Percentiles rank a stretch among this genome's conserved stretches.
Evolutionary conservation across 2,797 vertebrate species (phyloP).

Genomic region (Etheostoma perlongum): DNA sequence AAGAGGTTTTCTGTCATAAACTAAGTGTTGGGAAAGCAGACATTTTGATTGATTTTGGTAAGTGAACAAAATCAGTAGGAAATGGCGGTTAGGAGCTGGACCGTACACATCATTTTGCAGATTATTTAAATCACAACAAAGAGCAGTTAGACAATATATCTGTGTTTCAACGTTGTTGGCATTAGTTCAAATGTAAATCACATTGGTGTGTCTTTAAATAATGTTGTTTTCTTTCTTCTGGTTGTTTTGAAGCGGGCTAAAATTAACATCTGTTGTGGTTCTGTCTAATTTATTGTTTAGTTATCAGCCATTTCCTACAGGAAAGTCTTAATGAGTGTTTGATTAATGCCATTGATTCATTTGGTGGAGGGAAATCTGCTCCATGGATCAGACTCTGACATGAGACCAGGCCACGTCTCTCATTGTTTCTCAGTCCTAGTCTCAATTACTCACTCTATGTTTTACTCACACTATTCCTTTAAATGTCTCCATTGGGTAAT

Average conservation of each 20-base stretch:
- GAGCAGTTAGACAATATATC: not conserved
- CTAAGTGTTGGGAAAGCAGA: no score
- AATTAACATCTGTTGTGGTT: constrained; percentile 63
- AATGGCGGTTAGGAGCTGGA: no score
- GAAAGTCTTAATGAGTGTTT: constrained; percentile 80
- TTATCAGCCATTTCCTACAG: constrained; percentile 73
- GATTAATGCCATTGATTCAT: constrained; percentile 80
- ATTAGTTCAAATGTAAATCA: constrained; percentile 1
- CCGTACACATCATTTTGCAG: no score
- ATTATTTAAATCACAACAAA: no score
- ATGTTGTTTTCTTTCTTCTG: constrained; percentile 8
- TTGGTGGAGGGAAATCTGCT: constrained; percentile 66
- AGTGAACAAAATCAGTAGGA: no score
- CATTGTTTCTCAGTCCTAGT: not conserved
- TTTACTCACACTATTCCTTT: not conserved
- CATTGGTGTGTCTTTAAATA: constrained; percentile 15
- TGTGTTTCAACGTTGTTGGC: not conserved
- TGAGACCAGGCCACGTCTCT: constrained; percentile 30
- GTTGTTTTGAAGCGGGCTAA: constrained; percentile 51
- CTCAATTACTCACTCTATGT: constrained; percentile 6
- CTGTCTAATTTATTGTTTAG: constrained; percentile 66
- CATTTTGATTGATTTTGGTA: no score
- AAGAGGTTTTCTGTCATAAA: no score
- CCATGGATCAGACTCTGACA: constrained; percentile 46
- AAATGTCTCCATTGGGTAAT: not conserved